Conservation (phyloP, 2,888 invertebrate species). For the Watsonalla cultraria region DNA sequence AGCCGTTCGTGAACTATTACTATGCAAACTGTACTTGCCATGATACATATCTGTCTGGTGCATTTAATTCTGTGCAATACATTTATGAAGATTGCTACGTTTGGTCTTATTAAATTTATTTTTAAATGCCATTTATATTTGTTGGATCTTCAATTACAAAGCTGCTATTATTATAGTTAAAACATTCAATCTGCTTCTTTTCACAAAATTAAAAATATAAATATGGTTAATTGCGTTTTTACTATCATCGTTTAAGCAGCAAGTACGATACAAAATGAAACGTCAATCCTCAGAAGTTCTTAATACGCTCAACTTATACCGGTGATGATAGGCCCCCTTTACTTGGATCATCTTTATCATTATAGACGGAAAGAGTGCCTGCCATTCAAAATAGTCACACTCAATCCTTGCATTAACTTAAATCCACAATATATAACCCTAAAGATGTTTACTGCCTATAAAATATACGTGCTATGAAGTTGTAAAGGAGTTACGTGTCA, state of each 20-base stretch:
- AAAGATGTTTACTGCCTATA: constrained; percentile 10
- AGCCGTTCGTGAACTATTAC: neutral
- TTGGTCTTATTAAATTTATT: neutral
- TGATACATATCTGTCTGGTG: neutral
- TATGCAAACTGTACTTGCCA: neutral
- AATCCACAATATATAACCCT: neutral
- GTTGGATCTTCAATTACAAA: too few relatives aligned
- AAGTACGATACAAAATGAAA: too few relatives aligned
- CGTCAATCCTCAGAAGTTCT: too few relatives aligned
- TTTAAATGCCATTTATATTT: neutral
- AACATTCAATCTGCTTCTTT: too few relatives aligned
- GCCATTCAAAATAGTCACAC: neutral
- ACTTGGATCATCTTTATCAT: too few relatives aligned
- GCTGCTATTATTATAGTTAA: too few relatives aligned
- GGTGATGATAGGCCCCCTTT: too few relatives aligned
- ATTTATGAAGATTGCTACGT: neutral
- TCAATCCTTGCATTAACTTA: constrained; percentile 1
- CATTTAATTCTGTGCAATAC: neutral
- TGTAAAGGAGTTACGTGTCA: constrained; percentile 14
- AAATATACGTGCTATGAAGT: constrained; percentile 12
- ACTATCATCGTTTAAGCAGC: too few relatives aligned
- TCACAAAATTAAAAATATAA: too few relatives aligned
- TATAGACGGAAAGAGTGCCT: too few relatives aligned
- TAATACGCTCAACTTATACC: too few relatives aligned
- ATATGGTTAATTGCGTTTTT: too few relatives aligned